Evolutionary conservation across 2,888 invertebrate genomes (phyloP).

Genomic region (Shargacucullia verbasci): DNA sequence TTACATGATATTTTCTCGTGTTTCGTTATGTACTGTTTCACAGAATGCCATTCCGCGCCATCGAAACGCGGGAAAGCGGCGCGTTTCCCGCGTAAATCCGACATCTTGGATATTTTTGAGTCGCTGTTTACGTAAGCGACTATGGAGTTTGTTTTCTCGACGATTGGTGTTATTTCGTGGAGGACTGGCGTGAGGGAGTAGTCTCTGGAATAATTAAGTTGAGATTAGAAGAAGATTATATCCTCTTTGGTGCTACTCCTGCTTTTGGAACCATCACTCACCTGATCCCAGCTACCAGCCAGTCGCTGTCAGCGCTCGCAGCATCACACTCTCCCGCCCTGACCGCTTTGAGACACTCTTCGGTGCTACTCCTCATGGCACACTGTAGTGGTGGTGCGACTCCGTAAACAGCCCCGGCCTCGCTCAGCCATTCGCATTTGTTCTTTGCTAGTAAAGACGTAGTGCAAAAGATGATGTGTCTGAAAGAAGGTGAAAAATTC

Average conservation of each 20-base stretch:
- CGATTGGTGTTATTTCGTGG: slow-evolving; percentile 90
- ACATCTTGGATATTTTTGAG: slow-evolving; percentile 88
- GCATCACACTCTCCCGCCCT: slow-evolving; percentile 91
- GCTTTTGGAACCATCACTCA: slow-evolving; percentile 61
- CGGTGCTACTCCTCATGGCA: slow-evolving; percentile 87
- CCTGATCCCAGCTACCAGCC: slow-evolving; percentile 91
- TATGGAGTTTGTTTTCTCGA: slow-evolving; percentile 89
- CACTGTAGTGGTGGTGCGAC: slow-evolving; percentile 95
- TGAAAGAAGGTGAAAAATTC: slow-evolving; percentile 43
- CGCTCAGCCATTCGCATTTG: slow-evolving; percentile 94
- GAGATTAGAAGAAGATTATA: not conserved
- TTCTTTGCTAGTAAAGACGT: slow-evolving; percentile 91
- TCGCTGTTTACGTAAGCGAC: slow-evolving; percentile 91
- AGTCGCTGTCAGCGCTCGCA: slow-evolving; percentile 92
- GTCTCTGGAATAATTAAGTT: slow-evolving; percentile 75
- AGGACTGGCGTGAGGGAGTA: slow-evolving; percentile 89
- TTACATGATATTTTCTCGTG: slow-evolving; percentile 79
- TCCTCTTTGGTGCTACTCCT: not conserved
- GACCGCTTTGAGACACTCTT: slow-evolving; percentile 92
- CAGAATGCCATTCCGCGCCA: slow-evolving; percentile 91
- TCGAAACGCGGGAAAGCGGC: slow-evolving; percentile 95
- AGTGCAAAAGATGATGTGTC: slow-evolving; percentile 91
- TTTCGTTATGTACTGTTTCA: slow-evolving; percentile 79
- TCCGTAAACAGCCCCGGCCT: slow-evolving; percentile 93
- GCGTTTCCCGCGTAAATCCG: slow-evolving; percentile 91